A percentile compares a stretch with the other conserved stretches of the same genome.
Evolutionary conservation across 2,888 invertebrate genomes (phyloP).

Genomic region (Eilema griseolum): DNA sequence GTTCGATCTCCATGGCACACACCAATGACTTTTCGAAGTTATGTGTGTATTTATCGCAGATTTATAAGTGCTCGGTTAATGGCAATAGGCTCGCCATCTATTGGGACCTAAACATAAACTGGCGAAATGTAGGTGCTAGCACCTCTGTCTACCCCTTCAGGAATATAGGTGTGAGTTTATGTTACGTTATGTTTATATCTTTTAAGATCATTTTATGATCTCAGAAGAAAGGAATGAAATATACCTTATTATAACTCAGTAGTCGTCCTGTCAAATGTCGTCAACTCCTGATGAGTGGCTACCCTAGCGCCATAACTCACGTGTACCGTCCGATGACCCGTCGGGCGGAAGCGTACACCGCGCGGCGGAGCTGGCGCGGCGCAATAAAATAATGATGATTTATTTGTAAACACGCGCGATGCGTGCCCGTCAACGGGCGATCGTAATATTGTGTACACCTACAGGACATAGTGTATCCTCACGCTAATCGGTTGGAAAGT

Average conservation of each 20-base stretch:
- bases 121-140: too few species aligned
- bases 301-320: conserved; percentile 53
- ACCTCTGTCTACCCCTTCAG: too few species aligned
- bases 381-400: conserved; percentile 83
- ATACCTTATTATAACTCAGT: not conserved
- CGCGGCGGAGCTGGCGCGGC: conserved; percentile 60
- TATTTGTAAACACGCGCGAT: conserved; percentile 83
- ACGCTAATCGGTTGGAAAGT: conserved; percentile 7
- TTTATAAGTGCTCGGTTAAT: too few species aligned
- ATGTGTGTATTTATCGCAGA: too few species aligned
- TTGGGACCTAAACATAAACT: too few species aligned
- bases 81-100: too few species aligned
- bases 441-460: conserved; percentile 68
- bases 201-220: not conserved
- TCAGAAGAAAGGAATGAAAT: not conserved
- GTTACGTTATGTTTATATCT: too few species aligned
- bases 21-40: too few species aligned
- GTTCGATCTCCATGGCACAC: too few species aligned
- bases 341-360: conserved; percentile 57
- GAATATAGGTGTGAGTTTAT: too few species aligned
- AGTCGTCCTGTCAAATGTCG: conserved; percentile 18
- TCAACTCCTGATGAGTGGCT: conserved; percentile 33
- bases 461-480: conserved; percentile 35
- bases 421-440: conserved; percentile 73
- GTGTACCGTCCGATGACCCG: conserved; percentile 53